Conservation (phyloP, 2,888 invertebrate species). For the Callosobruchus maculatus region DNA sequence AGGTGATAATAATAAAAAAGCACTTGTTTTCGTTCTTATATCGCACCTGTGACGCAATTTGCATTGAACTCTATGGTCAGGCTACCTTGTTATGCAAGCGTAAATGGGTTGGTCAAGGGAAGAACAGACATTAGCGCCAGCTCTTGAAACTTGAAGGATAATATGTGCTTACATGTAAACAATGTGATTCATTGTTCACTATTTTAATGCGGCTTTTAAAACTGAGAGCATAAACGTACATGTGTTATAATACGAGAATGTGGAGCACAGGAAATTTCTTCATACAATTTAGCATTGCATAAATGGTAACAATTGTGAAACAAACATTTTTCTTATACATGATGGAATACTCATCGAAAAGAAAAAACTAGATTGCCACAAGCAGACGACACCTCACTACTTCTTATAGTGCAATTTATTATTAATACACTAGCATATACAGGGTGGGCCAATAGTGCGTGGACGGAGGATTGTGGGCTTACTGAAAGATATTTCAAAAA, state of each 20-base stretch:
- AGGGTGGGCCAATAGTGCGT: too few species aligned
- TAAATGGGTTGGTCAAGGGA: slow-evolving; percentile 7
- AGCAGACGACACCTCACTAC: too few species aligned
- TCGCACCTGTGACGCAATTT: neutral
- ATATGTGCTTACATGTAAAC: neutral
- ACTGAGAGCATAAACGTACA: too few species aligned
- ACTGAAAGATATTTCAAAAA: too few species aligned
- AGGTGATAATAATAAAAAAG: neutral
- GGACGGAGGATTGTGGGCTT: too few species aligned
- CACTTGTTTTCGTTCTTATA: neutral
- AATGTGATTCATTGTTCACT: neutral
- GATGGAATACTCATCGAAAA: too few species aligned
- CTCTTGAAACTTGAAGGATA: neutral
- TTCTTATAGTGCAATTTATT: too few species aligned
- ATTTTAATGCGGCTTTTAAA: neutral
- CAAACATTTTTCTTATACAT: too few species aligned
- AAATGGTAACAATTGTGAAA: too few species aligned
- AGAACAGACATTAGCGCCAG: neutral
- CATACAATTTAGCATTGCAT: neutral
- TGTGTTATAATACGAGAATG: neutral
- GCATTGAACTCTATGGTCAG: neutral
- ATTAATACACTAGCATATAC: too few species aligned
- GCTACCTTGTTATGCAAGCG: neutral
- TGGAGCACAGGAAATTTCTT: neutral
- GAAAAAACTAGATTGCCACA: too few species aligned